Evolutionary conservation across 1,140 invertebrate species (phyloP), one percentile per base, ranked within the genome.

Genomic region (Lerema accius): DNA sequence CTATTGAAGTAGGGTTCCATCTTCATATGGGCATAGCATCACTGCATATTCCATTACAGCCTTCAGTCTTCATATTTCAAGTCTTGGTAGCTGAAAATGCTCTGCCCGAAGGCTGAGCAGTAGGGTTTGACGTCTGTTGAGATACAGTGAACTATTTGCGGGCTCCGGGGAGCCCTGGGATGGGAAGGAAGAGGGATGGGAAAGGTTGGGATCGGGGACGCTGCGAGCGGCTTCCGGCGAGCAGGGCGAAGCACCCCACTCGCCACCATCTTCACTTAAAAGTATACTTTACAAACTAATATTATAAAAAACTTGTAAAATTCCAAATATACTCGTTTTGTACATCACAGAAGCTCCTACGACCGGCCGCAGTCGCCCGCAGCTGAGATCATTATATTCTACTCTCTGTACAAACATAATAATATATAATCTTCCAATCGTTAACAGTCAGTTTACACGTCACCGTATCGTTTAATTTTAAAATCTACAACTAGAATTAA

Each of bases 301-400:
- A 74, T 88, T 87, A 88, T 90, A 88, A 90, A 88, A 89, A 90
- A 87, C 82, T 86, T 88, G 86, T 88, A 89, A 88, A 87, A 83
- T 82, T 79, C 81, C 76, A 89, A 86, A 88, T 86, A 88, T 89
- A 81, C 80, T 85, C 73, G 70, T 79, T 82, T 89, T 90, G 85
- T 90, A 88, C 85, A 90, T 90, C 83, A 88, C 87, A 90, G 81
- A 86, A 86, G 74, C 82, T 84, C 77, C 78, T 80, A 78, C 71
- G 67, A 65, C 59, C 50, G 66, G 73, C 76, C 73, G 61, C 73
- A 72, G 68, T 65, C 60, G 74, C 75, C 82, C 85, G 82, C 87
- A 87, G 86, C 85, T 87, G 85, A 90, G 87, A 90, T 88, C 87
- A 90, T 72, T 71, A 82, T 75, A 73, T 72, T 73, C 67, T 74